phyloP scores from a whole-genome alignment of 2,888 invertebrate genomes.

The Diarsia dahlii region DNA sequence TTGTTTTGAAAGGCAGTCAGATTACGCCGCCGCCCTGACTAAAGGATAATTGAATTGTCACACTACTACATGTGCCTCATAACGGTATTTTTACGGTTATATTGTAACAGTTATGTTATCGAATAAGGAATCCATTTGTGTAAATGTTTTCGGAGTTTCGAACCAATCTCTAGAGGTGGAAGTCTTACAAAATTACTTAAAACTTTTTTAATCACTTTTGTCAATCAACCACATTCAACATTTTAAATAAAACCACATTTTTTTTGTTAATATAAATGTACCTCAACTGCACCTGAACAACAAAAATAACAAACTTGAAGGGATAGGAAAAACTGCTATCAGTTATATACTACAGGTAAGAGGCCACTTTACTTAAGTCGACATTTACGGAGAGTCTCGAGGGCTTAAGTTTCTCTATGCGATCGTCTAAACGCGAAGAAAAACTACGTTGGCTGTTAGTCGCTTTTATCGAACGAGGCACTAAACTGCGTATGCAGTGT shows the following conservation, averaged over 20 bases:
- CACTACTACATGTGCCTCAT: conserved; percentile 74
- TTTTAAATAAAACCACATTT: not conserved
- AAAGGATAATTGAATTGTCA: conserved; percentile 87
- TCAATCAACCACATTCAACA: not conserved
- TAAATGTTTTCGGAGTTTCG: conserved; percentile 10
- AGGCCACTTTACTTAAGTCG: conserved; percentile 73
- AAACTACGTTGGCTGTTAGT: conserved; percentile 74
- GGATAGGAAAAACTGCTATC: conserved; percentile 59
- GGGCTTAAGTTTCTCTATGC: conserved; percentile 75
- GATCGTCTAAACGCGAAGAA: conserved; percentile 73
- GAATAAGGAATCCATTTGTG: conserved; percentile 22
- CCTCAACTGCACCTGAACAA: not conserved
- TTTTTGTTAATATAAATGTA: not conserved
- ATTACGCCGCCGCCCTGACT: conserved; percentile 82
- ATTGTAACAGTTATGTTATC: conserved; percentile 14
- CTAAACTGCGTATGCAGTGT: conserved; percentile 66
- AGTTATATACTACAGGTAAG: conserved; percentile 69
- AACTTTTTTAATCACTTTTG: not conserved
- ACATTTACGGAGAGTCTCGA: conserved; percentile 76
- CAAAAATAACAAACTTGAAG: conserved; percentile 37
- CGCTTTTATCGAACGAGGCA: conserved; percentile 75
- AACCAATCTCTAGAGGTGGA: not conserved
- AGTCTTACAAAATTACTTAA: not conserved
- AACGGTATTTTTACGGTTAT: conserved; percentile 63
- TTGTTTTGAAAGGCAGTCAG: conserved; percentile 87